These are phyloP conservation scores for Melanostoma scalare DNA, from an alignment of 2,888 invertebrate genomes.

Conservation along the genomic window DNA sequence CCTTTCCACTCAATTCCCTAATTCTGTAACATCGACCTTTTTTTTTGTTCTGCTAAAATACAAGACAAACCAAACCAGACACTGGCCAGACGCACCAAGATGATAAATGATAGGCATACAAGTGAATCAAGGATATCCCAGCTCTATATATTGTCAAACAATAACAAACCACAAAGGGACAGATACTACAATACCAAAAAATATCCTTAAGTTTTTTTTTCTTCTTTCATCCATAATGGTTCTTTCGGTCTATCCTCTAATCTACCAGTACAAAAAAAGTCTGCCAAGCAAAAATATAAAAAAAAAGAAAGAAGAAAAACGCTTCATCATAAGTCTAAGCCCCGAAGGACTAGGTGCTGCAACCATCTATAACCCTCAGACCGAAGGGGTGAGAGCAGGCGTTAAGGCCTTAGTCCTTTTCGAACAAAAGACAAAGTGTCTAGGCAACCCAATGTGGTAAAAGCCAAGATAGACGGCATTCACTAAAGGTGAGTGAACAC, in stretches of 20 bases:
- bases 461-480: constrained; percentile 50
- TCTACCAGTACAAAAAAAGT: constrained; percentile 28
- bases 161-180: constrained; percentile 64
- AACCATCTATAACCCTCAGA: constrained; percentile 32
- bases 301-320: constrained; percentile 28
- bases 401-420: constrained; percentile 49
- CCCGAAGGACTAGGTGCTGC: constrained; percentile 52
- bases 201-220: constrained; percentile 52
- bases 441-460: constrained; percentile 59
- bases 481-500: constrained; percentile 67
- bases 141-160: constrained; percentile 53
- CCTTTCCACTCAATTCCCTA: constrained; percentile 48
- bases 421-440: constrained; percentile 66
- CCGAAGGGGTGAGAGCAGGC: constrained; percentile 46
- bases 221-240: constrained; percentile 3
- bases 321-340: constrained; percentile 61
- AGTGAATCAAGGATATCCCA: constrained; percentile 40
- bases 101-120: constrained; percentile 67
- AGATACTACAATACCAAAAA: constrained; percentile 45
- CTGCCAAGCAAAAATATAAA: background rate
- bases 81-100: constrained; percentile 62
- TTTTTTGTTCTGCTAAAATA: constrained; percentile 4
- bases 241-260: constrained; percentile 30
- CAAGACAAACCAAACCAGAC: constrained; percentile 34
- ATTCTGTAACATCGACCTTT: constrained; percentile 48